phyloP scores from a whole-genome alignment of 2,113 vertebrate species.

The Siniperca chuatsi region DNA sequence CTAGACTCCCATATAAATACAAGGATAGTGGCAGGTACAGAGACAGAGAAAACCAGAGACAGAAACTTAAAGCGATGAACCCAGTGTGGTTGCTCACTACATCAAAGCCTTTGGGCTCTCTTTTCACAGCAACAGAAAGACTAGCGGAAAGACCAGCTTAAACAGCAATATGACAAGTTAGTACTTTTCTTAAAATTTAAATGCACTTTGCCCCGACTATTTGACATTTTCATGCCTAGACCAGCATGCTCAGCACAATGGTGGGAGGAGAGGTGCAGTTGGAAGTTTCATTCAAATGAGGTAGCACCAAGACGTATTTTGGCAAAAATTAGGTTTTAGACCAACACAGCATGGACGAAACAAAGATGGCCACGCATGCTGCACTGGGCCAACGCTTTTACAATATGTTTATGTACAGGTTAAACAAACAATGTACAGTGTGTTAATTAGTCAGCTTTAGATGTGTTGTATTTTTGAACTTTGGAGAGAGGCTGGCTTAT shows the following conservation, averaged over 20 bases:
- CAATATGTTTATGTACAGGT: neutral
- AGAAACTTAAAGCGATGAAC: conserved; percentile 41
- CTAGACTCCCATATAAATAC: conserved; percentile 37
- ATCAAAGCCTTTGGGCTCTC: conserved; percentile 12
- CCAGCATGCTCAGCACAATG: conserved; percentile 19
- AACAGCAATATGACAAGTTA: conserved; percentile 16
- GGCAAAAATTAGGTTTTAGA: neutral
- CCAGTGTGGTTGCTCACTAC: conserved; percentile 18
- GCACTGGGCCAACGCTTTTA: neutral
- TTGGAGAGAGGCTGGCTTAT: neutral
- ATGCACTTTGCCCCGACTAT: neutral
- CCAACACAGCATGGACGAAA: neutral
- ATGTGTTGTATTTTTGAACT: neutral
- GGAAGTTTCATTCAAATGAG: conserved; percentile 18
- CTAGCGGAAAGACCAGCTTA: neutral
- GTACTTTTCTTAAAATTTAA: conserved; percentile 13
- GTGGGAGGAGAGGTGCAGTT: neutral
- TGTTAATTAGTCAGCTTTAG: neutral
- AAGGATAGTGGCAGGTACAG: conserved; percentile 24
- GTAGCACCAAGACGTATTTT: neutral
- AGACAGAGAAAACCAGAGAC: conserved; percentile 30
- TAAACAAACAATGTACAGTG: neutral
- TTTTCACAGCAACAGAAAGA: conserved; percentile 6
- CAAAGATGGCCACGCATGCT: neutral
- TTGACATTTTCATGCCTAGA: conserved; percentile 14